Evolutionary conservation across 2,113 vertebrate genomes (phyloP).

Genomic region (Chamaea fasciata): DNA sequence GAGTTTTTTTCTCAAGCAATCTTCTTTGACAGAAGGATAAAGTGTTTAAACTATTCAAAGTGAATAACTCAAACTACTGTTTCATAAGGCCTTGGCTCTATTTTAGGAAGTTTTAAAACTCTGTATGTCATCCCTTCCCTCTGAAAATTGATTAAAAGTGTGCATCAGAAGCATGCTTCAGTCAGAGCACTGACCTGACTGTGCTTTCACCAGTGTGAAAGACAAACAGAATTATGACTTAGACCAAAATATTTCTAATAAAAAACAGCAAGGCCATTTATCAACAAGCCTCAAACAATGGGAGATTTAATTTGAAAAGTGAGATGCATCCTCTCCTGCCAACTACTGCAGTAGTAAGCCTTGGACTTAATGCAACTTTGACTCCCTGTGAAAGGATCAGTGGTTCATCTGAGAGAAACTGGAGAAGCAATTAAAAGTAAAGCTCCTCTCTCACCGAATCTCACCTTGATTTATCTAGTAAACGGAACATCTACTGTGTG

Average conservation of each 20-base stretch:
- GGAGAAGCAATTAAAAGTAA: constrained; percentile 32
- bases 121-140: background rate
- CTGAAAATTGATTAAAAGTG: background rate
- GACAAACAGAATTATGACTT: background rate
- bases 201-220: background rate
- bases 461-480: background rate
- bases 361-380: background rate
- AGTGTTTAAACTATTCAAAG: background rate
- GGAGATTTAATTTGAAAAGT: constrained; percentile 20
- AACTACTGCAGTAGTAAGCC: background rate
- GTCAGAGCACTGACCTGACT: background rate
- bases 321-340: background rate
- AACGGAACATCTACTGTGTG: background rate
- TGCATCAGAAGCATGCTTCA: background rate
- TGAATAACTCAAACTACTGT: background rate
- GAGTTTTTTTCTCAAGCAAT: background rate
- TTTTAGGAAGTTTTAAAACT: background rate
- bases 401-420: background rate
- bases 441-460: background rate
- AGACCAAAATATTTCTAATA: constrained; percentile 11
- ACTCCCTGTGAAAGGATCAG: background rate
- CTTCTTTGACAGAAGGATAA: background rate
- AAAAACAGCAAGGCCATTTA: background rate
- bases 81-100: background rate
- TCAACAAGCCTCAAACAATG: background rate